Evolutionary conservation across 30 jellyfish, hydroid and myxozoan species (phyloP).

Genomic region (Hydra vulgaris): DNA sequence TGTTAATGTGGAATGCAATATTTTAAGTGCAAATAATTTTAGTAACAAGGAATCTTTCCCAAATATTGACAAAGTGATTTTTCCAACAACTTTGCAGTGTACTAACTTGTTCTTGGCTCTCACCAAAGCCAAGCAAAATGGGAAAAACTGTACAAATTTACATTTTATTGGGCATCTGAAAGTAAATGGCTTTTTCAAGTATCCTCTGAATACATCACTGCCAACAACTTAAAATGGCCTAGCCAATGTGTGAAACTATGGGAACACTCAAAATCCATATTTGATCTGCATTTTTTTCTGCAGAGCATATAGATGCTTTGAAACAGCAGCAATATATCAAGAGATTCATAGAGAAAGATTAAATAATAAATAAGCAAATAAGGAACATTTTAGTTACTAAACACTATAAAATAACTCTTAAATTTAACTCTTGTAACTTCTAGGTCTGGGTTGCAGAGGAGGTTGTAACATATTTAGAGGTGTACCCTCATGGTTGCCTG

Average conservation of each 20-base stretch:
- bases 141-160: conserved; percentile 1
- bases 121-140: conserved; percentile 1
- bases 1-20: background rate
- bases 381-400: too few relatives aligned
- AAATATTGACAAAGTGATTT: background rate
- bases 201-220: background rate
- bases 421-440: too few relatives aligned
- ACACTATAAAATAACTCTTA: too few relatives aligned
- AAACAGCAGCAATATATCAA: background rate
- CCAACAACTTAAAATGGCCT: background rate
- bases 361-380: too few relatives aligned
- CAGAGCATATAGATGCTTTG: conserved; percentile 6
- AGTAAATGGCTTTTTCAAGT: background rate
- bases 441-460: too few relatives aligned
- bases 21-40: background rate
- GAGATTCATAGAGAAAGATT: background rate
- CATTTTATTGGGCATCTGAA: background rate
- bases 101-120: background rate
- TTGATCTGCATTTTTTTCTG: background rate
- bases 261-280: conserved; percentile 2
- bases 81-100: background rate
- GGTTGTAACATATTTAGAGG: too few relatives aligned
- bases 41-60: background rate
- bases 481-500: too few relatives aligned
- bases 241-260: conserved; percentile 4